Percentiles rank a stretch among this genome's conserved stretches.
Evolutionary conservation across 2,888 invertebrate species (phyloP).

Genomic region (Leptinotarsa juncta): DNA sequence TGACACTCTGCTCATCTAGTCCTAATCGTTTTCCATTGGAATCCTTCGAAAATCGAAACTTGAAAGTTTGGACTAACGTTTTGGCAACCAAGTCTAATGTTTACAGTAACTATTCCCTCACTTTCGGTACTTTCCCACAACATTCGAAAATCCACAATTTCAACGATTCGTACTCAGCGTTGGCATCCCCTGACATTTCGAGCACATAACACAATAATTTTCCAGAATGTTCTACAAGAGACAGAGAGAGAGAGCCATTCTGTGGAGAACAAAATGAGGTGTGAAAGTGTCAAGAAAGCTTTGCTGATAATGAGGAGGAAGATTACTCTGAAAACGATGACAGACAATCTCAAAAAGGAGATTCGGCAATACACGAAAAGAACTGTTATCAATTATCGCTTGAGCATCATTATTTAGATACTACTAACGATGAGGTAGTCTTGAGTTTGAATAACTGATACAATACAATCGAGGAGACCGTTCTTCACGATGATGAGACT

Average conservation of each 20-base stretch:
- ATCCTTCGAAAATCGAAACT: background rate
- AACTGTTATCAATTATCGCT: constrained; percentile 20
- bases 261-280: background rate
- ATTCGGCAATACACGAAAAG: background rate
- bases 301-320: background rate
- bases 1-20: background rate
- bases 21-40: background rate
- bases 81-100: background rate
- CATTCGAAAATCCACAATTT: background rate
- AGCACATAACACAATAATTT: constrained; percentile 25
- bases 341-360: no score
- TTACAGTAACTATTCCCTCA: constrained; percentile 1
- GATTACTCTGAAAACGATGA: background rate
- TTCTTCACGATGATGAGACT: background rate
- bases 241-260: background rate
- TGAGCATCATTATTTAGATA: constrained; percentile 8
- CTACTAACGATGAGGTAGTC: background rate
- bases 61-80: background rate
- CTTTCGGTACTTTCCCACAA: background rate
- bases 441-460: background rate
- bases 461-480: background rate
- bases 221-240: background rate
- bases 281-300: background rate
- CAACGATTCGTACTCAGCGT: constrained; percentile 14
- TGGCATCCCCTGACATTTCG: constrained; percentile 32